These are phyloP conservation scores for Catharus minimus DNA, from an alignment of 2,113 vertebrate genomes.

Conservation along the genomic window DNA sequence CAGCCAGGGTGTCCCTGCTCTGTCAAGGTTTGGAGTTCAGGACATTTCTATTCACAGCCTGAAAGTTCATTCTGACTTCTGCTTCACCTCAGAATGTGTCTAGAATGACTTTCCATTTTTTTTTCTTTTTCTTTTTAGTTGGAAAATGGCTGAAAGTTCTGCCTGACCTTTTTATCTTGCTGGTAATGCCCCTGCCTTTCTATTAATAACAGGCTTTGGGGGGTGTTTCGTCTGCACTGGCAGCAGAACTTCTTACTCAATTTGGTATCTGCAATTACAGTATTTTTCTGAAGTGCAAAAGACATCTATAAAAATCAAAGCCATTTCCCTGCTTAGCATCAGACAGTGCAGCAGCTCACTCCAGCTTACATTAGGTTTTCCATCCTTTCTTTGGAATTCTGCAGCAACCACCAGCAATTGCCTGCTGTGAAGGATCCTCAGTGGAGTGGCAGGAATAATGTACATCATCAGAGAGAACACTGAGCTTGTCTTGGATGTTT, in stretches of 20 bases:
- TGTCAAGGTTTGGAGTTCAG: not conserved
- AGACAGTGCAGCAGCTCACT: not conserved
- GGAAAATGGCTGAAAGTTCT: slow-evolving; percentile 17
- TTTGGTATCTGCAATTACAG: slow-evolving; percentile 40
- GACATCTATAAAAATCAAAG: slow-evolving; percentile 49
- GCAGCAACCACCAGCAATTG: fast-evolving
- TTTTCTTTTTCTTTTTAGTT: not conserved
- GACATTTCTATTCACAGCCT: not conserved
- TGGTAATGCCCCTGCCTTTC: not conserved
- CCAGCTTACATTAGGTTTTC: not conserved
- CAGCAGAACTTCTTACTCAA: slow-evolving; percentile 18
- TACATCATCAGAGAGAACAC: not conserved
- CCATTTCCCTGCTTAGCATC: slow-evolving; percentile 4
- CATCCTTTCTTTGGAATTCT: not conserved
- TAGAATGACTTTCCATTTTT: not conserved
- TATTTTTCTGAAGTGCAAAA: slow-evolving; percentile 45
- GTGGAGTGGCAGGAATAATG: not conserved
- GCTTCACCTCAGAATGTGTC: not conserved
- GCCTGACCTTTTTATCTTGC: slow-evolving; percentile 24
- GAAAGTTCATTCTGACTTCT: not conserved
- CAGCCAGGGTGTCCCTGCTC: not conserved
- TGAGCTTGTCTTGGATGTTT: not conserved
- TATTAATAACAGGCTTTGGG: slow-evolving; percentile 41
- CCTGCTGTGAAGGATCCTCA: not conserved
- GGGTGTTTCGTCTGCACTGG: slow-evolving; percentile 4